Evolutionary conservation across 2,888 invertebrate species (phyloP).

Genomic region (Taphrorychus bicolor): DNA sequence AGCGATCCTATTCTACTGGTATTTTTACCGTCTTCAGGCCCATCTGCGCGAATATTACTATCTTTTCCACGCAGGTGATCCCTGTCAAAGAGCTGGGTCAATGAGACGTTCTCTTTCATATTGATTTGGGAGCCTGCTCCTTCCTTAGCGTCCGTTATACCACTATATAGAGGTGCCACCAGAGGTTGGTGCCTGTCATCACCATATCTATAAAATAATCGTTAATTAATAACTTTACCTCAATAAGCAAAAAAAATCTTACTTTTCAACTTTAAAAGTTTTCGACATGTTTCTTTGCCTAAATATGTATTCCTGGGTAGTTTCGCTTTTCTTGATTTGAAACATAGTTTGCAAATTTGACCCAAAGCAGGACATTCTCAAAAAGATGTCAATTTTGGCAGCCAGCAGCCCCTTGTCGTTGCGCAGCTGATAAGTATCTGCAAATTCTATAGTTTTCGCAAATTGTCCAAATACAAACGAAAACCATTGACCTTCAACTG

Average conservation of each 20-base stretch:
- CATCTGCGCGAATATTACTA: not conserved
- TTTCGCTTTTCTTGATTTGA: constrained; percentile 44
- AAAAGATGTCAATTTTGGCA: constrained; percentile 61
- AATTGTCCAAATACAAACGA: too few species aligned
- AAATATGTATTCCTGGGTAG: constrained; percentile 48
- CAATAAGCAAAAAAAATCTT: constrained; percentile 15
- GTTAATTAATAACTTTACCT: too few species aligned
- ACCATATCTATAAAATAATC: constrained; percentile 17
- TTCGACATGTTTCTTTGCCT: constrained; percentile 50
- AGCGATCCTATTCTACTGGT: too few species aligned
- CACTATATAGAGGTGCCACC: constrained; percentile 26
- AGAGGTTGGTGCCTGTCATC: constrained; percentile 29
- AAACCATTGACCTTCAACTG: constrained; percentile 36
- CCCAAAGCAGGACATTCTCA: constrained; percentile 64
- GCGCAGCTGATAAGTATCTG: constrained; percentile 17
- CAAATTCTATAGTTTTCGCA: too few species aligned
- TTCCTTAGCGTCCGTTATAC: constrained; percentile 10
- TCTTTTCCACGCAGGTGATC: too few species aligned
- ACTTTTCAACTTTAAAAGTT: constrained; percentile 52
- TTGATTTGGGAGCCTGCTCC: constrained; percentile 6
- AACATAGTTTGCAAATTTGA: constrained; percentile 58
- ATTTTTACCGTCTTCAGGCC: not conserved
- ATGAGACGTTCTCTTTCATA: constrained; percentile 34
- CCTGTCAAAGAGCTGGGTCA: constrained; percentile 45
- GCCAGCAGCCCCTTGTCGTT: constrained; percentile 54